phyloP scores from a whole-genome alignment of 2,797 vertebrate genomes.

The Myotis vivesi region DNA sequence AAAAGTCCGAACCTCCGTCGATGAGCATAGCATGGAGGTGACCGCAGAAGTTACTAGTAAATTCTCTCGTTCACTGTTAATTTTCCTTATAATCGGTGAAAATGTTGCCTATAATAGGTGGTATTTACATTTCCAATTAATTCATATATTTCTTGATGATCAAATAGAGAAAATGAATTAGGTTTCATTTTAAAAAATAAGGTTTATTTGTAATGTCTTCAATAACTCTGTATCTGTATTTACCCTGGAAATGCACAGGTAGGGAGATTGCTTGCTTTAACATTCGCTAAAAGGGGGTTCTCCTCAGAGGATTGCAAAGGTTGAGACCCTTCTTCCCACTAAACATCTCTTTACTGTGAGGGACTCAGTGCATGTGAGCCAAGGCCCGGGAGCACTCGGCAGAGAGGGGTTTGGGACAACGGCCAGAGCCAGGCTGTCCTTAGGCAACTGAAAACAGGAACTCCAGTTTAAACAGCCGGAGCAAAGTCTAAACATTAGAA shows the following conservation, averaged over 20 bases:
- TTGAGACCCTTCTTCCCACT: background rate
- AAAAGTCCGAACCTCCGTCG: background rate
- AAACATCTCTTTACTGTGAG: background rate
- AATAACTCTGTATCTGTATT: slow-evolving; percentile 37
- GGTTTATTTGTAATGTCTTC: slow-evolving; percentile 64
- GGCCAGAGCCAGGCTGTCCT: background rate
- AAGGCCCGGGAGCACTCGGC: background rate
- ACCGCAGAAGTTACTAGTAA: background rate
- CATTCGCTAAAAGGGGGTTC: background rate
- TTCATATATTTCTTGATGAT: background rate
- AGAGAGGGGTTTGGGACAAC: background rate
- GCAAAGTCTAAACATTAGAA: slow-evolving; percentile 52
- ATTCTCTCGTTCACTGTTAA: background rate
- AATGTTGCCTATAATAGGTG: background rate
- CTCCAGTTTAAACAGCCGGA: slow-evolving; percentile 49
- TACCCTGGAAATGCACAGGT: slow-evolving; percentile 31
- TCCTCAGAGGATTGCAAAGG: background rate
- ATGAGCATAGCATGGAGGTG: background rate
- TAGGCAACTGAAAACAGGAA: slow-evolving; percentile 61
- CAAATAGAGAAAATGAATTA: slow-evolving; percentile 33
- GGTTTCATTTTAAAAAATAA: slow-evolving; percentile 75
- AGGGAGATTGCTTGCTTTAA: background rate
- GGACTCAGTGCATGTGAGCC: background rate
- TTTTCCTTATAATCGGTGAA: background rate
- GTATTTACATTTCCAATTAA: background rate